Conservation (phyloP, 2,888 invertebrate species). For the Aleiodes testaceus region DNA sequence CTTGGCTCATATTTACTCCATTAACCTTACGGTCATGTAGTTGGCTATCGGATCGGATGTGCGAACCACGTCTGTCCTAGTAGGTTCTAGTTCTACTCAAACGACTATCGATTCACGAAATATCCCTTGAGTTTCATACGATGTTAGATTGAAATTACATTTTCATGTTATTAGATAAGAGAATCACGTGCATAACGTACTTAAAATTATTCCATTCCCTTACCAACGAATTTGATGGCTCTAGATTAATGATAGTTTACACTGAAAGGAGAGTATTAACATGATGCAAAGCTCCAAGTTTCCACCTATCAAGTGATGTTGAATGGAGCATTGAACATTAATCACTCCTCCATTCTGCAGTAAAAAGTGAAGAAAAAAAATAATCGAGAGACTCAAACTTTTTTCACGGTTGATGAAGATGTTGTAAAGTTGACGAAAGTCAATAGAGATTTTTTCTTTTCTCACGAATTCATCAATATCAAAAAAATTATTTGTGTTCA, state of each 20-base stretch:
- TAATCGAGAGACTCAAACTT: neutral
- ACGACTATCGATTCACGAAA: conserved; percentile 24
- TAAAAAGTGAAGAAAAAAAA: neutral
- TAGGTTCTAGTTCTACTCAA: conserved; percentile 16
- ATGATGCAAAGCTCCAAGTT: conserved; percentile 8
- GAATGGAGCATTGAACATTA: conserved; percentile 20
- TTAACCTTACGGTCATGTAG: conserved; percentile 50
- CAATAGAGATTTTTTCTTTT: no score
- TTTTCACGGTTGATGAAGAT: neutral
- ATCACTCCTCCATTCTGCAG: conserved; percentile 5
- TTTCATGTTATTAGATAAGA: conserved; percentile 3
- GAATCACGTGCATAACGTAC: conserved; percentile 5
- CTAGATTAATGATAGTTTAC: conserved; percentile 10
- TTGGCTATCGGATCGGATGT: conserved; percentile 50
- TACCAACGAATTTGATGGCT: conserved; percentile 1
- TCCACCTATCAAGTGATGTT: conserved; percentile 4
- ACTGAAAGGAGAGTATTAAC: neutral
- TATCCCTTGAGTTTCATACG: conserved; percentile 18
- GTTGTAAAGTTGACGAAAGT: conserved; percentile 5
- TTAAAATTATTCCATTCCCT: conserved; percentile 9
- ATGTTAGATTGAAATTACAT: conserved; percentile 2
- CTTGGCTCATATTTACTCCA: conserved; percentile 50
- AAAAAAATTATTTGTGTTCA: neutral
- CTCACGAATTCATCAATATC: neutral
- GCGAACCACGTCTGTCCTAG: conserved; percentile 28